phyloP scores from a whole-genome alignment of 2,888 invertebrate species.

The Polia nebulosa region DNA sequence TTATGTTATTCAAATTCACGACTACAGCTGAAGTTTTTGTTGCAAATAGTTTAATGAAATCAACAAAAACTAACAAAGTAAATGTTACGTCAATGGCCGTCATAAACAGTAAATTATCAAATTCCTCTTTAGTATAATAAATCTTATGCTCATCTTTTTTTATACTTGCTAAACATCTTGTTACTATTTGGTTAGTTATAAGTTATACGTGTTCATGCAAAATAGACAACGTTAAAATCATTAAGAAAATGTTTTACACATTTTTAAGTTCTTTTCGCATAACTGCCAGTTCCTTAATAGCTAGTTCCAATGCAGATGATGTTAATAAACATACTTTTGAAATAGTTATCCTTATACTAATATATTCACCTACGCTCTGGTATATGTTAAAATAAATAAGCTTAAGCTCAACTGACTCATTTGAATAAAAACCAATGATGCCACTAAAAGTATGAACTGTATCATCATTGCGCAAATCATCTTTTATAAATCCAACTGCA shows the following conservation, averaged over 20 bases:
- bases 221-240: not conserved
- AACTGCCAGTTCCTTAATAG: not conserved
- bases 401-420: not conserved
- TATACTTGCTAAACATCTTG: not conserved
- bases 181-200: not conserved
- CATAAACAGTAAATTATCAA: slow-evolving; percentile 1
- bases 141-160: not conserved
- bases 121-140: not conserved
- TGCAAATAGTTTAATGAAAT: not conserved
- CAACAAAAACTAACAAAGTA: not conserved
- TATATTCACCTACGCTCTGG: not conserved
- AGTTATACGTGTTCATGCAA: not conserved
- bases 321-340: not conserved
- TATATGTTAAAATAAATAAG: not conserved
- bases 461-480: not conserved
- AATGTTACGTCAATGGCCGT: slow-evolving; percentile 13
- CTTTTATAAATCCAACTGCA: not conserved
- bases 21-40: not conserved
- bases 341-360: not conserved
- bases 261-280: not conserved
- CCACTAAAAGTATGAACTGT: not conserved
- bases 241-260: not conserved
- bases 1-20: not conserved
- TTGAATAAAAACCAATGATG: not conserved
- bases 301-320: not conserved